A percentile compares a stretch with the other conserved stretches of the same genome.
Evolutionary conservation across 2,797 vertebrate genomes (phyloP).

Genomic region (Notolabrus celidotus): DNA sequence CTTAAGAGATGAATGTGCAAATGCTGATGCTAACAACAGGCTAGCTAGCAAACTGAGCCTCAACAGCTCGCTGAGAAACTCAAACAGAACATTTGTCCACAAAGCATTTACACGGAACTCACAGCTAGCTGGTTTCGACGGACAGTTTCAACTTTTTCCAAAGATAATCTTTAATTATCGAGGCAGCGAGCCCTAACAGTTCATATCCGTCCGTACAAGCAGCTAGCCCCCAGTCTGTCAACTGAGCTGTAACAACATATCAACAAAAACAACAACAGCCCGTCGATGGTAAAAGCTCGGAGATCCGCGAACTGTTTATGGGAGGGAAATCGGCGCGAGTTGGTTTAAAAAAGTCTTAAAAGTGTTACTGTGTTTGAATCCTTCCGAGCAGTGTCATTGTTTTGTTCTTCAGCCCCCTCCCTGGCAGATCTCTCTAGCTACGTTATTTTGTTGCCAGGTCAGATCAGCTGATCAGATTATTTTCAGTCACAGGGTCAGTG

Average conservation of each 20-base stretch:
- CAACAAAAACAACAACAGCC: slow-evolving; percentile 77
- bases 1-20: slow-evolving; percentile 73
- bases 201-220: slow-evolving; percentile 43
- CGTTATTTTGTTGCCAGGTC: slow-evolving; percentile 86
- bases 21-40: slow-evolving; percentile 77
- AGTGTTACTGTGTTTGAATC: slow-evolving; percentile 60
- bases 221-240: slow-evolving; percentile 74
- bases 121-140: slow-evolving; percentile 25
- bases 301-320: slow-evolving; percentile 18
- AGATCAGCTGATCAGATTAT: slow-evolving; percentile 90
- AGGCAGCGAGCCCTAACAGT: slow-evolving; percentile 35
- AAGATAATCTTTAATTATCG: slow-evolving; percentile 19
- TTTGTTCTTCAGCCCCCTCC: slow-evolving; percentile 82
- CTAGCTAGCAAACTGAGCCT: slow-evolving; percentile 65
- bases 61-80: slow-evolving; percentile 43
- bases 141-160: slow-evolving; percentile 33
- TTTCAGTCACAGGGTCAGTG: slow-evolving; percentile 81
- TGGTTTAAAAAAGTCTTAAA: slow-evolving; percentile 58
- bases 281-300: slow-evolving; percentile 47
- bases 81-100: slow-evolving; percentile 29
- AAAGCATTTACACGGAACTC: slow-evolving; percentile 26
- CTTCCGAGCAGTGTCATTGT: slow-evolving; percentile 80
- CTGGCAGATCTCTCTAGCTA: slow-evolving; percentile 72
- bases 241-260: slow-evolving; percentile 69
- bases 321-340: slow-evolving; percentile 33